Base-by-base conservation (phyloP, 53 echinoderm and acorn worm species). In the Echinometra lucunter region DNA sequence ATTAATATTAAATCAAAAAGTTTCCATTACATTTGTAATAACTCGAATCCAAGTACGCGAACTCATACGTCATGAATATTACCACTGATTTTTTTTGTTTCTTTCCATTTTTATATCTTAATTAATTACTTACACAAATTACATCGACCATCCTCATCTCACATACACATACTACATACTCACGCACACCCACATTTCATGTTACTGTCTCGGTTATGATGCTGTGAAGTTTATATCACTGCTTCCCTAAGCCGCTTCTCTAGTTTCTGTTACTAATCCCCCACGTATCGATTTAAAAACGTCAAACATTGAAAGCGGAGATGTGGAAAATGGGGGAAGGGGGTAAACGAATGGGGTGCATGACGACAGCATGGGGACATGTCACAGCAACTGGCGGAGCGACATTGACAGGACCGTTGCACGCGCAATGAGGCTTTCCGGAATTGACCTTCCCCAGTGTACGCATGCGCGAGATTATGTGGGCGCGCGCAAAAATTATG, bases 201-300 rank as follows among this genome's bases (percentile, higher is more conserved):
- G 16, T 35, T 1, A 72, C 38, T 38, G 35, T 78, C 42, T 40
- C 21, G 78, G 5, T 78, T 42, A 3, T 78, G 78, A 78, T 42
- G 78, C 35, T 2, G 21, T 21, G 78, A 38, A 42, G 7, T 35
- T 78, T 42, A 78, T 78, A 42, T 42, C 40, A 42, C 42, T 78
- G 78, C 42, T 40, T 78, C 42, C 42, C 78, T 38, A 19, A 78
- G 78, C 78, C 78, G 19, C 42, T 78, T 19, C 78, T 78, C 23
- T 78, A 40, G 42, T 78, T 78, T 78, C 78, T 78, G 78, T 78
- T 78, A 78, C 78, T 78, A 78, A 78, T 78, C 78, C 78, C n/a
- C 23, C 78, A 21, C 1, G 78, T 78, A 78, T 78, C 78, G 78
- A 78, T 78, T 78, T 17, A 78, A 40, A 42, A 78, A 78, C 42